Evolutionary conservation across 1,140 invertebrate species (phyloP), one percentile per base, ranked within the genome.

Genomic region (Psilanteris sp.): DNA sequence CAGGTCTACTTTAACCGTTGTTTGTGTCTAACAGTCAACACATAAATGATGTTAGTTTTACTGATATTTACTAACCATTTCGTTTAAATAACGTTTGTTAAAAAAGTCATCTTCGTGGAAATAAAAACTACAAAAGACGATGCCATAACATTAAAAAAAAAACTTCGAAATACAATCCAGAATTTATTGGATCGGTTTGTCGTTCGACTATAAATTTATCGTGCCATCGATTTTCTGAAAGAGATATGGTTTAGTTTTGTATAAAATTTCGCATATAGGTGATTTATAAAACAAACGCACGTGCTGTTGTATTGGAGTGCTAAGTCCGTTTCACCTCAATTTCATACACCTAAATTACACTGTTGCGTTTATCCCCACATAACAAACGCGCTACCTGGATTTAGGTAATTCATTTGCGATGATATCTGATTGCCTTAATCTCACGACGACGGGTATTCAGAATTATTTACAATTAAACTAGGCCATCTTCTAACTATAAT

Each of bases 1-100:
- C 81, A 84, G 81, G 82, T 84, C 77, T 79, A 66, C 61, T 66
- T 62, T 46, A 62, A 61, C 41, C 67, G 61, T 55, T 79, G 66
- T 76, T 77, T 81, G 81, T 70, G 48, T 54, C 62, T 57, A 4
- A 4, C 5, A 73, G 75, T 79, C 31, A 55, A 55, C 62, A 68
- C 62, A 72, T 72, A 79, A 82, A 81, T 50, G 70, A 55, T 27
- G 55, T 50, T 61, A 41, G 26, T 22, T 44, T 77, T 70, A 54
- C 57, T n/a, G n/a, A n/a, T n/a, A n/a, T n/a, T n/a, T n/a, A n/a
- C n/a, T n/a, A n/a, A n/a, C n/a, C n/a, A n/a, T 61, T 57, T 67
- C 27, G 43, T 68, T 43, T n/a, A n/a, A n/a, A n/a, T n/a, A n/a
- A n/a, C n/a, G n/a, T n/a, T n/a, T n/a, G n/a, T n/a, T n/a, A n/a